Conservation (phyloP, 2,797 vertebrate genomes). For the Schizopygopsis malacanthus region DNA sequence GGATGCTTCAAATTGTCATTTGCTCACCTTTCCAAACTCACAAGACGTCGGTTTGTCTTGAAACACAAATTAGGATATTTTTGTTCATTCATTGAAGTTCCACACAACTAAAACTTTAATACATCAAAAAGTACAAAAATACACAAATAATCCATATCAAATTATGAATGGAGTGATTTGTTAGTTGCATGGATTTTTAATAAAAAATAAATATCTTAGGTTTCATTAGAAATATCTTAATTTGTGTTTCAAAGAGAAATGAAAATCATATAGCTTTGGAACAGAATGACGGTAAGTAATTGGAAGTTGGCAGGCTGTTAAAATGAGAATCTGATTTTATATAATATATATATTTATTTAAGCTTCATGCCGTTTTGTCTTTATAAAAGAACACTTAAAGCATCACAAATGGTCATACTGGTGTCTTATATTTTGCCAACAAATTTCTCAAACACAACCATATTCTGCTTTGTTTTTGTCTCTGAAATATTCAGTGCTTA, state of each 20-base stretch:
- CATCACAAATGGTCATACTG: not conserved
- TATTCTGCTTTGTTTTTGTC: not conserved
- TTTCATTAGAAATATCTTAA: not conserved
- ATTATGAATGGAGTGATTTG: not conserved
- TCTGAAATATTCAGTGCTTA: slow-evolving; percentile 21
- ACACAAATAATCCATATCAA: not conserved
- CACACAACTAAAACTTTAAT: not conserved
- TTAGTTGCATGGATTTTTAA: not conserved
- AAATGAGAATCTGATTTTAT: not conserved
- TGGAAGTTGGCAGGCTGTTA: not conserved
- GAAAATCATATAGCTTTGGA: not conserved
- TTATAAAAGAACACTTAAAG: not conserved
- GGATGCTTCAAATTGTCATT: not conserved
- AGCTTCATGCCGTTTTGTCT: not conserved
- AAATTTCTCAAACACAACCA: not conserved
- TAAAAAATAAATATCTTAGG: not conserved
- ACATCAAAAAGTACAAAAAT: not conserved
- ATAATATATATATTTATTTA: not conserved
- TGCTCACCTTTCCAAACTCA: not conserved
- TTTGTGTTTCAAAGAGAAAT: not conserved
- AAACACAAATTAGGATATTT: not conserved
- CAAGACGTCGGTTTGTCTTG: not conserved
- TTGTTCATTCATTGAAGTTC: not conserved
- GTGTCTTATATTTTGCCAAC: not conserved
- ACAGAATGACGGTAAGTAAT: not conserved